Evolutionary conservation across 2,113 vertebrate species (phyloP).

Genomic region (Melierax canorus): DNA sequence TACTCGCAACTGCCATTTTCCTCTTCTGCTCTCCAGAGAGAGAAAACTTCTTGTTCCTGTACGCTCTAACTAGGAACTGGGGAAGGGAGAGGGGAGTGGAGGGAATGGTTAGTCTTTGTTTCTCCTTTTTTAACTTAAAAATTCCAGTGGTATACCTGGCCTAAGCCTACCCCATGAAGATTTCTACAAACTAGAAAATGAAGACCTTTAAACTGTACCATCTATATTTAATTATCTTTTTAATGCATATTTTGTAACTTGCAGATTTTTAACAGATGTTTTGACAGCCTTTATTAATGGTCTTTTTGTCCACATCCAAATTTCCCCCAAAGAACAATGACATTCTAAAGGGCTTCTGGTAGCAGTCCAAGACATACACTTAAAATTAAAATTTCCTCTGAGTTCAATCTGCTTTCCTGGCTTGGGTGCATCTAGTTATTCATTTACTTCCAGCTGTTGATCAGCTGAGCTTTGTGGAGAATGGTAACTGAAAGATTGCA

Average conservation of each 20-base stretch:
- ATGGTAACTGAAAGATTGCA: not conserved
- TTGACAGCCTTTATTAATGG: conserved; percentile 38
- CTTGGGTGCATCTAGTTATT: conserved; percentile 9
- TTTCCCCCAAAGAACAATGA: conserved; percentile 48
- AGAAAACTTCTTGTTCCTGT: not conserved
- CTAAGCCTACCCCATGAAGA: not conserved
- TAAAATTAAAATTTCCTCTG: conserved; percentile 30
- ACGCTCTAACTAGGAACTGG: not conserved
- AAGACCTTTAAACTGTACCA: conserved; percentile 13
- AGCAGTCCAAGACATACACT: conserved; percentile 47
- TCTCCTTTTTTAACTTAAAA: not conserved
- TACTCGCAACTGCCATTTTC: not conserved
- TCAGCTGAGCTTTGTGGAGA: not conserved
- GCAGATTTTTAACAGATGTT: conserved; percentile 55
- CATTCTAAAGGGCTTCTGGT: conserved; percentile 43
- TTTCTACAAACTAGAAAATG: not conserved
- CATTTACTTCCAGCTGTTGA: not conserved
- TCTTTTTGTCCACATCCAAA: conserved; percentile 51
- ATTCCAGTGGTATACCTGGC: not conserved
- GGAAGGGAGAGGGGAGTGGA: not conserved
- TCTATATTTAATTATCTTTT: conserved; percentile 26
- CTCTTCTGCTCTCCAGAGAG: not conserved
- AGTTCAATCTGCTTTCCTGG: conserved; percentile 4
- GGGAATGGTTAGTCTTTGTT: not conserved
- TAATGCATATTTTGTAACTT: conserved; percentile 54